Evolutionary conservation across 2,797 vertebrate genomes (phyloP).

Genomic region (Xenentodon cancila): DNA sequence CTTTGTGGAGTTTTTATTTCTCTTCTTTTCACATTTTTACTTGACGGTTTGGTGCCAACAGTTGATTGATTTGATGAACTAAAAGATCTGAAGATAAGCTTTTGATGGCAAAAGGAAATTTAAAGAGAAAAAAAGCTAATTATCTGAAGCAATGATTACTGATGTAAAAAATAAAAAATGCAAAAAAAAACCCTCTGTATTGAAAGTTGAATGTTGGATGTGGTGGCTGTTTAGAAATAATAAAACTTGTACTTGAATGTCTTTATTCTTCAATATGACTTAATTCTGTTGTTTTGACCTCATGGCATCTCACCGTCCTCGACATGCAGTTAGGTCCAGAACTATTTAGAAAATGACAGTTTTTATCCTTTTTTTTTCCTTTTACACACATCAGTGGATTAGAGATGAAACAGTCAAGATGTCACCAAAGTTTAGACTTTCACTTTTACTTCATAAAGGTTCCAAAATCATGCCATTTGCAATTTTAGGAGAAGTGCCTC

Average conservation of each 20-base stretch:
- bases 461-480: too few relatives aligned
- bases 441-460: too few relatives aligned
- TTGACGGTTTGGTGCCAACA: conserved; percentile 59
- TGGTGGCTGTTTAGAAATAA: conserved; percentile 58
- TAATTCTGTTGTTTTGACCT: conserved; percentile 2
- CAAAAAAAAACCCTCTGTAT: conserved; percentile 24
- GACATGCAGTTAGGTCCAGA: too few relatives aligned
- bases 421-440: too few relatives aligned
- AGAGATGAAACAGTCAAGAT: too few relatives aligned
- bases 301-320: too few relatives aligned
- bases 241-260: conserved; percentile 67
- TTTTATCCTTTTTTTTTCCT: too few relatives aligned
- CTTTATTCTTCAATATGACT: conserved; percentile 17
- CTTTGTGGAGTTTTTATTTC: conserved; percentile 47
- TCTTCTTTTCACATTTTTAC: conserved; percentile 51
- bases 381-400: too few relatives aligned
- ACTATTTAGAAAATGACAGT: too few relatives aligned
- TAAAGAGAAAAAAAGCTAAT: background rate
- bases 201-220: conserved; percentile 45
- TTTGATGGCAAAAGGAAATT: conserved; percentile 25
- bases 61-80: conserved; percentile 48
- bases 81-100: conserved; percentile 51
- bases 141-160: conserved; percentile 63
- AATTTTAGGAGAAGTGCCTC: too few relatives aligned
- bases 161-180: conserved; percentile 19